A percentile compares a stretch with the other conserved stretches of the same genome.
These are phyloP conservation scores for Stenodema calcarata DNA, from an alignment of 2,888 invertebrate species.

Conservation along the genomic window DNA sequence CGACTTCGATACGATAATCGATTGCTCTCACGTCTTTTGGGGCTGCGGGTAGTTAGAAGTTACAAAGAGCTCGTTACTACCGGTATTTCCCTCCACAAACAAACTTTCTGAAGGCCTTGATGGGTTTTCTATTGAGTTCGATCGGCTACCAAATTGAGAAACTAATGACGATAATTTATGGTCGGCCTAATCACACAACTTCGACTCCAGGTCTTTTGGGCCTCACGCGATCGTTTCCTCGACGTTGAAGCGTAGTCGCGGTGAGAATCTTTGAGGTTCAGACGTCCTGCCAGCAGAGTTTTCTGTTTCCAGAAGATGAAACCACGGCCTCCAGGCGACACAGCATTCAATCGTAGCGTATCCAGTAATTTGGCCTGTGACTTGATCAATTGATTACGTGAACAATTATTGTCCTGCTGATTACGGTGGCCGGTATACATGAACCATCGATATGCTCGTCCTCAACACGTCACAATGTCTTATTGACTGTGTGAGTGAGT, in stretches of 20 bases:
- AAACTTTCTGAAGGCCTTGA: not conserved
- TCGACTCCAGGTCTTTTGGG: not conserved
- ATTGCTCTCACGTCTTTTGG: not conserved
- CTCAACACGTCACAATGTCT: no score
- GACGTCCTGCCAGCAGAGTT: not conserved
- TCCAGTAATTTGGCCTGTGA: no score
- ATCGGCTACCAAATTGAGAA: not conserved
- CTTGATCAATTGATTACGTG: no score
- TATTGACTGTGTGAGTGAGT: no score
- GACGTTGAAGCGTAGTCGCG: not conserved
- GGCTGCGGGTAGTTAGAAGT: not conserved
- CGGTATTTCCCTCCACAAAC: not conserved
- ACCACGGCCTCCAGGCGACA: no score
- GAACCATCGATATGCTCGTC: no score
- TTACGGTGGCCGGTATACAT: no score
- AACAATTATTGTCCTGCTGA: no score
- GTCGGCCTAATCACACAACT: not conserved
- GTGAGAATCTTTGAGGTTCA: not conserved
- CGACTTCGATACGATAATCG: slow-evolving; percentile 14
- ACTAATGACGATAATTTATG: not conserved
- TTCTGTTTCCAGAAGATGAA: no score
- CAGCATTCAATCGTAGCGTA: no score
- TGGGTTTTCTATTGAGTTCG: not conserved
- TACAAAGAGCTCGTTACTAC: slow-evolving; percentile 2
- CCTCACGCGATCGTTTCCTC: not conserved